phyloP scores from a whole-genome alignment of 2,888 invertebrate species.

The Pyralis farinalis region DNA sequence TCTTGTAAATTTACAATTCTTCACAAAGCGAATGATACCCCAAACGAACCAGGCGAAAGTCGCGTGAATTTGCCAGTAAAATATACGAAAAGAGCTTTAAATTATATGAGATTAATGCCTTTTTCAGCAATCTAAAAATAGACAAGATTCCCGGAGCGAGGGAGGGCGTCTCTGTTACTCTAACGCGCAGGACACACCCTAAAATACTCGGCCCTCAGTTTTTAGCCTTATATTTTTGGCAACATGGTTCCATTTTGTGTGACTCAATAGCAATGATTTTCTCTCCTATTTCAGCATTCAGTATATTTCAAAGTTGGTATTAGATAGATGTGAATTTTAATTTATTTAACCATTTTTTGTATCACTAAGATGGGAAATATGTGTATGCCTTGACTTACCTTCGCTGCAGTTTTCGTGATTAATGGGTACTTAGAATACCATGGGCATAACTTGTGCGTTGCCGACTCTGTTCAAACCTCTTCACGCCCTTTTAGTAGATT shows the following conservation, averaged over 20 bases:
- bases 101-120: constrained; percentile 31
- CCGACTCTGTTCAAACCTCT: no score
- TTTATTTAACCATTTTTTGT: no score
- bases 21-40: no score
- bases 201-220: constrained; percentile 13
- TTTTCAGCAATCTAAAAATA: constrained; percentile 49
- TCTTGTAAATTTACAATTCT: no score
- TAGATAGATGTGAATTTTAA: background rate
- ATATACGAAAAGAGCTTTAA: constrained; percentile 19
- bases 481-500: no score
- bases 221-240: constrained; percentile 17
- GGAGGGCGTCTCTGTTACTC: constrained; percentile 16
- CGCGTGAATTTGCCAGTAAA: no score
- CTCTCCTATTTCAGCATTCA: background rate
- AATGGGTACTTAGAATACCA: no score
- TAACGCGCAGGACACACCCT: constrained; percentile 23
- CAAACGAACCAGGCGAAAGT: no score
- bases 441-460: no score
- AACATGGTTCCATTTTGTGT: constrained; percentile 7
- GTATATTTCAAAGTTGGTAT: background rate
- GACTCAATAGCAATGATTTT: background rate
- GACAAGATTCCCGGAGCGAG: constrained; percentile 27
- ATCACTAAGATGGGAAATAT: no score
- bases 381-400: no score
- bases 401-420: no score